Evolutionary conservation across 1,140 invertebrate genomes (phyloP), one percentile per base, ranked within the genome.

Genomic region (Atopsyche davidsoni): DNA sequence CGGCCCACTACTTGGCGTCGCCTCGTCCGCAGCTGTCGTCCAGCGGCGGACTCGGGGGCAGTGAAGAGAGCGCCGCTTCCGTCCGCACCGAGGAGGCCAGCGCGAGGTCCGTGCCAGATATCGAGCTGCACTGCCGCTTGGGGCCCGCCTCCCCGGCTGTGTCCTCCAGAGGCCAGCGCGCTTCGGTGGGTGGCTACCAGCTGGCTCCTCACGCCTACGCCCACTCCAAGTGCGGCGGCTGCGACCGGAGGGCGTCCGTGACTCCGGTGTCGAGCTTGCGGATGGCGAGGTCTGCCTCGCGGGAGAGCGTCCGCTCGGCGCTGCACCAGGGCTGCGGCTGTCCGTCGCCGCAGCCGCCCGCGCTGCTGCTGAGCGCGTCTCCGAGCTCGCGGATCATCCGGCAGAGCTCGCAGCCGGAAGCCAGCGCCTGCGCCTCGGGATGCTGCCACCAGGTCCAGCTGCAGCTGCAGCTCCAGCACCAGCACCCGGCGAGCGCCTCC

Each of bases 321-420:
- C 53, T 69, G 34, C 70, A 73, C 56, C 63, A 73, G 34, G 75
- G 79, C 60, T 79, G 78, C 64, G 79, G 78, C 2, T 83, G 79
- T 64, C 79, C 81, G 42, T 62, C 77, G 61, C 67, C 70, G 38
- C 75, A 76, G 59, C 76, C 82, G 47, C 83, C 83, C 17, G 79
- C 84, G 10, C 77, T 87, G 36, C 69, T 87, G 25, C 75, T 87
- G 32, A 85, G 81, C 11, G 78, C 82, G 14, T 79, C 85, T 43
- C 80, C 82, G 34, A 77, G 73, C 63, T 78, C 80, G 11, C 76
- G 86, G 58, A 91, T 92, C 60, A 89, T 92, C 62, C 77, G 90
- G 11, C 89, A 94, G 73, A 92, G 89, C 66, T 92, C 89, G 10
- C 90, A 94, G 64, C 89, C 89, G 34, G 89, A 92, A 69, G 82